Conservation (phyloP, 1,140 invertebrate species). For the Psilanteris sp. region DNA sequence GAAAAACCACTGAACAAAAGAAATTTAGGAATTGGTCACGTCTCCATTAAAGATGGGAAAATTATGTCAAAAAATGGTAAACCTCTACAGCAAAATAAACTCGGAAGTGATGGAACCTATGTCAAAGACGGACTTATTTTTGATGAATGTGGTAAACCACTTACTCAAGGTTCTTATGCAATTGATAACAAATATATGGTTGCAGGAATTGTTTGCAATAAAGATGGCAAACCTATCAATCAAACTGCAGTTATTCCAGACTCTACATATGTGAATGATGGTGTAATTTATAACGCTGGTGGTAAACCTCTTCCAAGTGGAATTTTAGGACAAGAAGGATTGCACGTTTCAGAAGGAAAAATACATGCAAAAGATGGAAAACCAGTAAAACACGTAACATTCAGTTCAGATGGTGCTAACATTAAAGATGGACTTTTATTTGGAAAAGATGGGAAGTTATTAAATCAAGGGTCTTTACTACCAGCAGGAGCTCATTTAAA, state of each 20-base stretch:
- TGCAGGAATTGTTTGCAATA: slow-evolving; percentile 72
- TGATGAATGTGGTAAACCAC: slow-evolving; percentile 67
- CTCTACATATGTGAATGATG: slow-evolving; percentile 72
- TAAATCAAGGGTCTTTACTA: slow-evolving; percentile 76
- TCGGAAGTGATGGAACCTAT: slow-evolving; percentile 71
- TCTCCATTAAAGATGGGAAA: slow-evolving; percentile 72
- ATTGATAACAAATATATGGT: slow-evolving; percentile 74
- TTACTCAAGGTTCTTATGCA: slow-evolving; percentile 72
- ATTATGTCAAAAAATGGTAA: slow-evolving; percentile 74
- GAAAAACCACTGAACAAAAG: slow-evolving; percentile 65
- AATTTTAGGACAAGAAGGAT: slow-evolving; percentile 70
- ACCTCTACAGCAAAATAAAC: slow-evolving; percentile 66
- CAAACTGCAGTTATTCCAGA: slow-evolving; percentile 72
- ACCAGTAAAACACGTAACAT: slow-evolving; percentile 73
- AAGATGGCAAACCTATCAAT: slow-evolving; percentile 71
- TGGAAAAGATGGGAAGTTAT: slow-evolving; percentile 72
- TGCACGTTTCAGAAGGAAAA: slow-evolving; percentile 73
- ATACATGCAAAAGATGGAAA: slow-evolving; percentile 74
- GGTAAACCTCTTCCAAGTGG: slow-evolving; percentile 70
- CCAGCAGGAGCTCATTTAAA: slow-evolving; percentile 73
- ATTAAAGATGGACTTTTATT: slow-evolving; percentile 75
- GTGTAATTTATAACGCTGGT: slow-evolving; percentile 71
- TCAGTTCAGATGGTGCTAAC: slow-evolving; percentile 73
- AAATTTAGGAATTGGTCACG: slow-evolving; percentile 68
- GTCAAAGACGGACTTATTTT: slow-evolving; percentile 77